A percentile compares a stretch with the other conserved stretches of the same genome.
These are phyloP conservation scores for Darevskia nairensis DNA, from an alignment of 2,797 vertebrate genomes.

Conservation along the genomic window DNA sequence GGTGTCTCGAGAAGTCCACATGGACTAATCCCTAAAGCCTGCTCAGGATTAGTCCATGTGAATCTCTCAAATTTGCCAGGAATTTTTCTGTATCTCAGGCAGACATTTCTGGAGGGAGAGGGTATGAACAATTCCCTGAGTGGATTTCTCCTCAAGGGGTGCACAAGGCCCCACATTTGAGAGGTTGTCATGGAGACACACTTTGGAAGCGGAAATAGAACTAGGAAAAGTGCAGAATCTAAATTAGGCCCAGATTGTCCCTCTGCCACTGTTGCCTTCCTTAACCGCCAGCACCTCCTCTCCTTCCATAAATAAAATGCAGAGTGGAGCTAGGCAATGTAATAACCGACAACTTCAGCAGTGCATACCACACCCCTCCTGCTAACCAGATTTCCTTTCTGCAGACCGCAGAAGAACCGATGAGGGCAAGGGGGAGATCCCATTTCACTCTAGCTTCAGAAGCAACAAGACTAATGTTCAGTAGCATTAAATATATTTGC, in stretches of 20 bases:
- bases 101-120: neutral
- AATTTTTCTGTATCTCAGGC: neutral
- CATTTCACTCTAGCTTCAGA: neutral
- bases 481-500: neutral
- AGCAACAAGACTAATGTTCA: neutral
- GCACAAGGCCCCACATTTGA: neutral
- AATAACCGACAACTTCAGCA: neutral
- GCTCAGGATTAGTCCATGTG: neutral
- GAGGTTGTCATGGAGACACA: slow-evolving; percentile 45
- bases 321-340: neutral
- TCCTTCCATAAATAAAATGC: too few species aligned
- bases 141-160: neutral
- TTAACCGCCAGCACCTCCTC: neutral
- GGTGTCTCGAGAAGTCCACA: neutral
- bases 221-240: slow-evolving; percentile 17
- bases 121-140: neutral
- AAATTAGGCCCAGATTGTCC: slow-evolving; percentile 14
- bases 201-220: slow-evolving; percentile 40
- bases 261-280: too few species aligned
- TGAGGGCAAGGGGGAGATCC: neutral
- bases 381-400: neutral
- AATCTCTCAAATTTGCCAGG: neutral
- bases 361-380: neutral
- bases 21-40: neutral
- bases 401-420: neutral